Evolutionary conservation across 1,140 invertebrate genomes (phyloP).

Genomic region (Platyura marginata): DNA sequence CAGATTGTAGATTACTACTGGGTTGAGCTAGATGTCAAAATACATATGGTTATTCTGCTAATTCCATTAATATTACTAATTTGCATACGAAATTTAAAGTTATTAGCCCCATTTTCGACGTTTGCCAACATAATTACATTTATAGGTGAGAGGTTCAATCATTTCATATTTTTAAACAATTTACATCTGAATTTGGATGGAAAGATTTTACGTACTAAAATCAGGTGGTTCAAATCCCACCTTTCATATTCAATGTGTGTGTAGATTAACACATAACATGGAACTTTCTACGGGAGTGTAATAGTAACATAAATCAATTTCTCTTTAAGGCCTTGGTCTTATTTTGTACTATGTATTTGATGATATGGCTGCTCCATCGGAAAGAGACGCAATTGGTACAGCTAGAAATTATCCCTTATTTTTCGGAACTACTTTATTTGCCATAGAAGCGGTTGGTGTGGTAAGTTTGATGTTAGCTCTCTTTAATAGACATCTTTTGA

Average conservation of each 20-base stretch:
- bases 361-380: slow-evolving; percentile 34
- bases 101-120: slow-evolving; percentile 62
- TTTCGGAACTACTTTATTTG: slow-evolving; percentile 77
- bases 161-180: not conserved
- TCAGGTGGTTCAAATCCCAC: too few relatives aligned
- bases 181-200: not conserved
- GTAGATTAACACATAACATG: too few relatives aligned
- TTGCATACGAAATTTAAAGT: slow-evolving; percentile 56
- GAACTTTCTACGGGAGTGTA: too few relatives aligned
- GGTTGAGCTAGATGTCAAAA: slow-evolving; percentile 20
- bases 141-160: slow-evolving; percentile 25
- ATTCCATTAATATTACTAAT: slow-evolving; percentile 49
- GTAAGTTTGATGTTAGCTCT: slow-evolving; percentile 43
- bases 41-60: slow-evolving; percentile 32
- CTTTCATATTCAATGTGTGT: too few relatives aligned
- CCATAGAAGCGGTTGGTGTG: slow-evolving; percentile 75
- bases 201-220: not conserved
- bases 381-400: slow-evolving; percentile 33
- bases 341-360: slow-evolving; percentile 47
- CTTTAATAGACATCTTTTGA: too few relatives aligned
- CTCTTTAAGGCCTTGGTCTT: slow-evolving; percentile 32
- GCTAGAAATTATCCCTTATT: slow-evolving; percentile 44
- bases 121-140: slow-evolving; percentile 58
- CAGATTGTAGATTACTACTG: slow-evolving; percentile 30
- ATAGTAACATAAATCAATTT: too few relatives aligned